phyloP scores from a whole-genome alignment of 2,113 vertebrate species.

The Macquaria australasica region DNA sequence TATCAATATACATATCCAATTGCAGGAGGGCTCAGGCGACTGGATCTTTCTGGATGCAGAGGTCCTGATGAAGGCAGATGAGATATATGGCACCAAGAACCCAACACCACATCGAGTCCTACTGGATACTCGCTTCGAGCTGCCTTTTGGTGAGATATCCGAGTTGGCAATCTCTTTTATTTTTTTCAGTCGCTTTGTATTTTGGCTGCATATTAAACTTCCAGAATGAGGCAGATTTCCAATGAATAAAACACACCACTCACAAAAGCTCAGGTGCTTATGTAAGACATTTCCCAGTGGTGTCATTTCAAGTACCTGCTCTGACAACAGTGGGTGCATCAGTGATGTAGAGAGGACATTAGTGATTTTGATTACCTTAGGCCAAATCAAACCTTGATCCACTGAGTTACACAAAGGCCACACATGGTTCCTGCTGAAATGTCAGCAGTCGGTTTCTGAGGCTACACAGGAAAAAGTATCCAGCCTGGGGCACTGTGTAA shows the following conservation, averaged over 20 bases:
- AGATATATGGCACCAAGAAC: conserved; percentile 97
- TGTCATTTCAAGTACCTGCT: neutral
- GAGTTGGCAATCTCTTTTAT: neutral
- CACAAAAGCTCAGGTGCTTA: neutral
- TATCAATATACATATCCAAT: neutral
- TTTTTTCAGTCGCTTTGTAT: neutral
- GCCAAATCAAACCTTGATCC: conserved; percentile 31
- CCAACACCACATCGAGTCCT: conserved; percentile 93
- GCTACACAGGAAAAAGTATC: neutral
- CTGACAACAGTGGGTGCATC: neutral
- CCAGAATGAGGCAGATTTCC: neutral
- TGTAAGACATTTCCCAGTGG: neutral
- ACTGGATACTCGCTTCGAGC: conserved; percentile 95
- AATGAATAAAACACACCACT: neutral
- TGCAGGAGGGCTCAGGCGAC: conserved; percentile 95
- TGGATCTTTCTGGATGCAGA: conserved; percentile 94
- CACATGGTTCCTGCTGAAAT: conserved; percentile 54
- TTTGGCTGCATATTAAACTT: neutral
- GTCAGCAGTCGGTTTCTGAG: conserved; percentile 40
- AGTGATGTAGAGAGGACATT: neutral
- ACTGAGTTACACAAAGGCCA: conserved; percentile 43
- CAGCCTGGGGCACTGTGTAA: conserved; percentile 8
- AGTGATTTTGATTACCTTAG: conserved; percentile 8
- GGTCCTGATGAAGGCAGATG: conserved; percentile 95
- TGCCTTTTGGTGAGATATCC: conserved; percentile 94